Base-by-base conservation (phyloP, 2,888 invertebrate genomes). In the Trachelus troglodyta region DNA sequence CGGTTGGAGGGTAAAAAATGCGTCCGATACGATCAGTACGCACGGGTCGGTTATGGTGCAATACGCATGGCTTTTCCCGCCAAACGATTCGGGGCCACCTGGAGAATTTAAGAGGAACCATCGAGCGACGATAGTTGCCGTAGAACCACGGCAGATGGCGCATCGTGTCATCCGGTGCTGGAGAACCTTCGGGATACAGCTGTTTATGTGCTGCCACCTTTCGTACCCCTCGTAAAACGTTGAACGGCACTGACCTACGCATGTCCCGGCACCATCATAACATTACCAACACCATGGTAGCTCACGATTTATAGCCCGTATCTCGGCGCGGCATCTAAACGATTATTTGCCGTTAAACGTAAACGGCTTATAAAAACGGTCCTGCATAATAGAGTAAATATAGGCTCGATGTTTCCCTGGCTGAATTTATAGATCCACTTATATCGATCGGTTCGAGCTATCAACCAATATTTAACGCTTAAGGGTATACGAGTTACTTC, bases 371-470 rank as follows among this genome's bases (percentile, higher is more conserved):
- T 87, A 87, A 88, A 89, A 86, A 87, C 85, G 85, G 84, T 86
- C 85, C 87, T 88, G 90, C 89, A 89, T 91, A 90, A 91, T 91
- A 90, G 90, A 90, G 90, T 91, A 91, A 91, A 91, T 91, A 91
- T 90, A 91, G 91, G 88, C 89, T 87, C 85, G 85, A 82, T 87
- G 85, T 82, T 85, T 76, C 77, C 80, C 83, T 80, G 80, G 77
- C 80, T 81, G 83, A 89, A 91, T 91, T 91, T 91, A 91, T 91
- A 89, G 89, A 87, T 87, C 89, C 90, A 89, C 90, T 90, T 90
- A 84, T 79, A 80, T 81, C 78, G 81, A 81, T 79, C 78, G 81
- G 69, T 31, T 69, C 31, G 15, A 30, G 11, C 30, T 69, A 69
- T 30, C 33, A 71, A 75, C 71, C 75, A 37, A 77, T 34, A 77